Percentiles rank a stretch among this genome's conserved stretches.
phyloP scores from a whole-genome alignment of 2,113 vertebrate species.

The Synchiropus splendidus region DNA sequence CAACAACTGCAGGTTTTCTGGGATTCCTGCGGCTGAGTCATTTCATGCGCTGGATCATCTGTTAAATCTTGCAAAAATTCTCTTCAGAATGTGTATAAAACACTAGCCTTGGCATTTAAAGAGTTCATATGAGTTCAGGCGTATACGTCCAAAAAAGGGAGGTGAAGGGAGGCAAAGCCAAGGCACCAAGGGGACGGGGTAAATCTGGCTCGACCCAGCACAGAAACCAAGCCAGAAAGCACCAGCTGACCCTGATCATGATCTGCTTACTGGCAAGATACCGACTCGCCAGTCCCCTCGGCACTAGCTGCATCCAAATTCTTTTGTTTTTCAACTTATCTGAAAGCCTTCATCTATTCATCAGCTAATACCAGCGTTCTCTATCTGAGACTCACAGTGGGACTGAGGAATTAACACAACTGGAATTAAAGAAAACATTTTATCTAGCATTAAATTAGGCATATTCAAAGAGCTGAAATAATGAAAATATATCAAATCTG shows the following conservation, averaged over 20 bases:
- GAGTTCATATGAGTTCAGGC: slow-evolving; percentile 6
- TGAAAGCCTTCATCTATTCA: slow-evolving; percentile 28
- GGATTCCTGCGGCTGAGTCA: slow-evolving; percentile 58
- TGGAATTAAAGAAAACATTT: too few relatives aligned
- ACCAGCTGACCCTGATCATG: slow-evolving; percentile 37
- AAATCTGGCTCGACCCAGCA: slow-evolving; percentile 34
- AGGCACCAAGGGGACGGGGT: too few relatives aligned
- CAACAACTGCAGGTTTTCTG: slow-evolving; percentile 38
- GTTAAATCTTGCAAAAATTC: slow-evolving; percentile 54
- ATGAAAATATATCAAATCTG: too few relatives aligned
- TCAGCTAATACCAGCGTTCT: slow-evolving; percentile 8
- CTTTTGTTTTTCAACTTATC: slow-evolving; percentile 28
- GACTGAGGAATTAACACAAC: too few relatives aligned
- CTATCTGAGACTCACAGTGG: too few relatives aligned
- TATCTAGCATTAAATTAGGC: too few relatives aligned
- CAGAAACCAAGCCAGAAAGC: slow-evolving; percentile 32
- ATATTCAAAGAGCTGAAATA: too few relatives aligned
- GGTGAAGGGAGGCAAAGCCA: slow-evolving; percentile 3
- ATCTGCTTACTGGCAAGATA: slow-evolving; percentile 10
- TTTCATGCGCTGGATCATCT: slow-evolving; percentile 34
- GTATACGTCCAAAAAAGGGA: background rate
- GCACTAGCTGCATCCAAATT: slow-evolving; percentile 14
- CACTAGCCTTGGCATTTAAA: slow-evolving; percentile 53
- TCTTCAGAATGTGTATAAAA: slow-evolving; percentile 29
- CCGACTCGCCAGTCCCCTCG: slow-evolving; percentile 7